Base-by-base conservation (phyloP, 2,113 vertebrate genomes). In the Anthoscopus minutus region DNA sequence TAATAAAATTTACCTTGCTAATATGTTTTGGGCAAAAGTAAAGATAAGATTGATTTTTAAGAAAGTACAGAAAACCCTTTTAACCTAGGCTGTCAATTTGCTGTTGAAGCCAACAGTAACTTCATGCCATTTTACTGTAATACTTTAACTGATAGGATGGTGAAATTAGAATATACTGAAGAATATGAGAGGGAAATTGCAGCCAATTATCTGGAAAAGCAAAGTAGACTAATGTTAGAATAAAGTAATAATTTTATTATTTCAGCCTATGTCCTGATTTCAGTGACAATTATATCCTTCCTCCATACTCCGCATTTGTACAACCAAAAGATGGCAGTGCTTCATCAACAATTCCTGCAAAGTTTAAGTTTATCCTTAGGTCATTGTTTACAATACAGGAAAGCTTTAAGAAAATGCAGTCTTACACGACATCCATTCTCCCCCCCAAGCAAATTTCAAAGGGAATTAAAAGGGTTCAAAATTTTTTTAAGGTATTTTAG, bases 261-360 rank as follows among this genome's bases (percentile, higher is more conserved):
- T 83, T 73, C 47, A 92, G 33, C 19, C 5, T 56, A 11, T 56
- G 8, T 33, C 17, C 71, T 50, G 72, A 54, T 87, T 96, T 95
- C 57, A 64, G 48, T 44, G 44, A 78, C 42, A 92, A 64, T 61
- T 88, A 56, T 28, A 84, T 38, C n/a, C 53, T 79, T 87, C 83
- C 65, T 81, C 81, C 82, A 90, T 96, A 97, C 83, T 87, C 48
- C 10, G 13, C 97, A 97, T 97, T 97, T 95, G 94, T 97, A 88
- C 90, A 97, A 81, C 97, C 97, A 98, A 98, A 97, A 98, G 98
- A 97, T 97, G 98, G 98, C 98, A 98, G 96, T 98, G 44, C 97
- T 97, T 98, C 97, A 98, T 98, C 97, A 98, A 96, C 91, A 96
- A 97, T 98, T 96, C 69, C 81, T 85, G 25, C 64, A 87, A 38